Base-by-base conservation (phyloP, 2,113 vertebrate genomes). In the Phocoena sinus region DNA sequence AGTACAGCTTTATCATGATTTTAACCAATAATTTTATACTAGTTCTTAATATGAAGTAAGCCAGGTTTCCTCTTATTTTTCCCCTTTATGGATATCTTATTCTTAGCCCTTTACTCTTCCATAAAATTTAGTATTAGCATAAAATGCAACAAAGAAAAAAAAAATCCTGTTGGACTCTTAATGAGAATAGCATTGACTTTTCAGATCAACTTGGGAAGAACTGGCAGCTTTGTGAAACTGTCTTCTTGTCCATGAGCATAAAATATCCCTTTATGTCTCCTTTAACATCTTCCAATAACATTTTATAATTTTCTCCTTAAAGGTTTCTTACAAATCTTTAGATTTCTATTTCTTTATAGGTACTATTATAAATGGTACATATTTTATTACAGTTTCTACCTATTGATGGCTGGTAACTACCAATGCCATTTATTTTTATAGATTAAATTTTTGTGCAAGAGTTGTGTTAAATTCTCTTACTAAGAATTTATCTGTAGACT, bases 391-490 rank as follows among this genome's bases (percentile, higher is more conserved):
- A 50, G 33, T 65, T 79, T 92, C 87, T 95, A 82, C 41, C 53
- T 38, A 81, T 25, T 44, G 26, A n/a, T 73, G n/a, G 17, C 63
- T 60, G 44, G 7, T 79, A 85, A 94, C 28, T 85, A 58, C 41
- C 79, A 79, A 96, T 60, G 33, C 67, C 90, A 97, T 94, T 91
- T 94, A 92, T 94, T 94, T 95, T 93, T 68, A 50, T 38, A 76
- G 81, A 86, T 79, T 93, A 91, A 63, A 74, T 95, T 62, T 62
- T 60, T 77, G 76, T 82, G 77, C 31, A 95, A 94, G 91, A 91
- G 33, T 63, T 82, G 18, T 82, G 50, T 15, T 95, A 79, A 93
- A 89, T 87, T 87, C 65, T 92, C 38, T 44, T 93, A 88, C 88
- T 96, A 94, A 91, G 81, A 41, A 96, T 67, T 97, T 89, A 96